Evolutionary conservation across 2,113 vertebrate genomes (phyloP).

Genomic region (Lota lota): DNA sequence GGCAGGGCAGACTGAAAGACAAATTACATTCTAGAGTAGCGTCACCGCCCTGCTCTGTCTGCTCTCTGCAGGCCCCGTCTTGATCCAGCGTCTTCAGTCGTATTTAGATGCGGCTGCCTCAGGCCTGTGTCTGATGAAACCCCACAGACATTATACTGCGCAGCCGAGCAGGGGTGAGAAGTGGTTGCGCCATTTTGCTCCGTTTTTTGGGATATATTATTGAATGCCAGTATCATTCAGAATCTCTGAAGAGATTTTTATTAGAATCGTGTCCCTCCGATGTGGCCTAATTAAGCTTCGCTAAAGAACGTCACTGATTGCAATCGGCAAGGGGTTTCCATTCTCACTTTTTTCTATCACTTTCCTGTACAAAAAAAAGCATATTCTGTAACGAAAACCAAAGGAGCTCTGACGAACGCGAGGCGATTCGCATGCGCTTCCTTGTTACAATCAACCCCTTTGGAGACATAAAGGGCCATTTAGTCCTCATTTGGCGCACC

Average conservation of each 20-base stretch:
- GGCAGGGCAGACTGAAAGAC: constrained; percentile 41
- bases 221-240: too few species aligned
- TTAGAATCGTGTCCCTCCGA: too few species aligned
- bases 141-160: constrained; percentile 48
- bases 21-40: constrained; percentile 44
- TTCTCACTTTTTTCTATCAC: too few species aligned
- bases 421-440: constrained; percentile 45
- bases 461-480: constrained; percentile 67
- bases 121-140: constrained; percentile 56
- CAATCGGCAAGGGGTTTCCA: too few species aligned
- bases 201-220: too few species aligned
- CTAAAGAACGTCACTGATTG: too few species aligned
- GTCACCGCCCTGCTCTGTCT: constrained; percentile 42
- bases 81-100: constrained; percentile 49
- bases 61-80: constrained; percentile 49
- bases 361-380: not conserved
- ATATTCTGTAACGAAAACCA: constrained; percentile 30
- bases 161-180: constrained; percentile 30
- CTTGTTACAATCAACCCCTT: constrained; percentile 58
- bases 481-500: constrained; percentile 65
- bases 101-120: constrained; percentile 58
- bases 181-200: constrained; percentile 28
- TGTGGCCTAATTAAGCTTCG: too few species aligned
- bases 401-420: constrained; percentile 48
- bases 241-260: too few species aligned